Evolutionary conservation across 2,797 vertebrate species (phyloP), one percentile per base, ranked within the genome.

Genomic region (Brachyrhaphis roseni): DNA sequence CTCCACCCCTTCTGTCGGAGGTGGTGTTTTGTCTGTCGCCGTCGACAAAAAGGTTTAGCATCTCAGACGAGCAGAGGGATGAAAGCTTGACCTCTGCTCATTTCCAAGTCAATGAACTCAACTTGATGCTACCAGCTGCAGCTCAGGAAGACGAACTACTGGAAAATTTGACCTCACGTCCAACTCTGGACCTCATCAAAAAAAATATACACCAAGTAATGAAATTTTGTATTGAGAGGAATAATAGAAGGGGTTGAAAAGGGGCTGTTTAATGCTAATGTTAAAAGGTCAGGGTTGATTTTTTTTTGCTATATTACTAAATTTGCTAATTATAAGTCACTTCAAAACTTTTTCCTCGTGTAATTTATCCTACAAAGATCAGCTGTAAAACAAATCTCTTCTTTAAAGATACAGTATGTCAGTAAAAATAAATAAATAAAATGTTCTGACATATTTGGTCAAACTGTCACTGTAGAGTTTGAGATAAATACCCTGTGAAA

Each of bases 1-100:
- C 64, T 26, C 64, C 36, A 82, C 68, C 75, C 84, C 83, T n/a
- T 84, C 82, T 87, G 81, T 85, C 45, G 59, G 68, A 78, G 90
- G 73, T 84, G 83, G 80, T 82, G 88, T 84, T 81, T 77, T 62
- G 47, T 82, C 18, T 72, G 46, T 5, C 26, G 71, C 85, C 80
- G 31, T 45, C 74, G 15, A 53, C 4, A 12, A 34, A 71, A 49
- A 79, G 77, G 78, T 51, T 78, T 68, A 70, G 76, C 41, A n/a
- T 26, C 74, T 76, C 76, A 82, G 41, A 72, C 45, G 68, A 82
- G 79, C 74, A 73, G 55, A 72, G 77, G 43, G 26, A 43, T 70
- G 66, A 77, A 49, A 62, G 76, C 46, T 72, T 45, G 73, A 66
- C 43, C 8, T 75, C 71, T 76, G 41, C n/a, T 77, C 4, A 55